Conservation (phyloP, 2,113 vertebrate species). For the Merops nubicus region DNA sequence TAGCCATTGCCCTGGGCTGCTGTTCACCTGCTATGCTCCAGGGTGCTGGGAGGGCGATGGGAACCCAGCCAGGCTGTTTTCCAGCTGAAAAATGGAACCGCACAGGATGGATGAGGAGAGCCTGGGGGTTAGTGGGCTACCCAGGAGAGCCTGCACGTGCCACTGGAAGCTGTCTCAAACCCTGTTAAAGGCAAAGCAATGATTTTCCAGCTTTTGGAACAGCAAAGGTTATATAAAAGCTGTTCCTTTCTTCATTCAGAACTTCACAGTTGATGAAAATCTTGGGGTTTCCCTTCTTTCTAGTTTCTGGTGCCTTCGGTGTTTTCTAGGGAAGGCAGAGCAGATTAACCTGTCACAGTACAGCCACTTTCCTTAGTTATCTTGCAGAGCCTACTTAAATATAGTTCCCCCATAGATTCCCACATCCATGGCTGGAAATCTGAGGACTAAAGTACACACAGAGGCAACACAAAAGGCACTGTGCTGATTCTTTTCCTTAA, state of each 20-base stretch:
- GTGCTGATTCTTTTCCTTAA: background rate
- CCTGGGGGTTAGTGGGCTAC: background rate
- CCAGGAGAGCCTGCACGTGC: background rate
- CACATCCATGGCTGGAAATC: background rate
- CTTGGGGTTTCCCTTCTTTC: background rate
- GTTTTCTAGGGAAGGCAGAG: background rate
- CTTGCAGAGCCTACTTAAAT: background rate
- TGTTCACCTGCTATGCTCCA: rapidly evolving
- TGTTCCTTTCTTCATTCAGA: background rate
- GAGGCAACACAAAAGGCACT: background rate
- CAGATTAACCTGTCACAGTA: background rate
- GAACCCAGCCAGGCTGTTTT: background rate
- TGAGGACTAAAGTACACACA: background rate
- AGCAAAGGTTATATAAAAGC: background rate
- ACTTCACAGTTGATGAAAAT: background rate
- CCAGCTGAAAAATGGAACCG: background rate
- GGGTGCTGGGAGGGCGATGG: background rate
- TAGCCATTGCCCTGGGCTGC: background rate
- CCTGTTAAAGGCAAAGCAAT: background rate
- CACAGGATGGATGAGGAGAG: background rate
- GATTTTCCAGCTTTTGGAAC: background rate
- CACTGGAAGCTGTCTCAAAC: background rate
- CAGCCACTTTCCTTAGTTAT: background rate
- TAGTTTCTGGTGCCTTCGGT: background rate
- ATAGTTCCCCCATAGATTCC: background rate